Evolutionary conservation across 2,113 vertebrate species (phyloP), one percentile per base, ranked within the genome.

Genomic region (Hyperoodon ampullatus): DNA sequence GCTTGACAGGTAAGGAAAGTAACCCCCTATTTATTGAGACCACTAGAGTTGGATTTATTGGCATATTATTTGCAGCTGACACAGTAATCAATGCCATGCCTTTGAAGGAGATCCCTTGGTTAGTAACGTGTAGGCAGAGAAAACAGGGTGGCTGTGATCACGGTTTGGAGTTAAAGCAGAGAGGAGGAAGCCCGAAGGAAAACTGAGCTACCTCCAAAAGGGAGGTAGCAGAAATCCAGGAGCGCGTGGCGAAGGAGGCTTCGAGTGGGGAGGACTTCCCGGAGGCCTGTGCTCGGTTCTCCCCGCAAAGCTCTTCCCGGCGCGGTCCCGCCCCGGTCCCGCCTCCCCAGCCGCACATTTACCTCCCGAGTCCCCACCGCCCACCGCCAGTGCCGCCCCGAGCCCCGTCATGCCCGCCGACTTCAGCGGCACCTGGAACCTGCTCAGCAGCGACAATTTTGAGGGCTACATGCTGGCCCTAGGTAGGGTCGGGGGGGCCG

Each of bases 401-500:
- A 0, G 19, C 24, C 70, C 23, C 33, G 55, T 95, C 97, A 99
- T 99, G 99, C 98, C 99, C 21, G 94, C 95, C 35, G 98, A 99
- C 96, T 97, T 99, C 90, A 99, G 97, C 60, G 99, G 99, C 21
- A 99, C 98, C 80, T 99, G 99, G 99, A 99, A 99, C 65, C 98
- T 99, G n/a, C 83, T 98, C 95, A 99, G 98, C 98, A 99, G 97
- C 96, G 98, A 99, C 94, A 99, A 99, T 98, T 98, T 99, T 33
- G 99, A 99, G 35, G 97, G 99, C 60, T 99, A 99, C 83, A 99
- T 99, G 99, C 96, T 98, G 92, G 99, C 98, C 84, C 97, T 99
- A 96, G 99, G 99, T 99, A 98, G 97, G 99, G 94, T 33, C 1
- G 35, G 42, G 55, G 74, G 42, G 47, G 18, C 18, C 60, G 35